Base-by-base conservation (phyloP, 2,113 vertebrate genomes). In the Leiothrix lutea region DNA sequence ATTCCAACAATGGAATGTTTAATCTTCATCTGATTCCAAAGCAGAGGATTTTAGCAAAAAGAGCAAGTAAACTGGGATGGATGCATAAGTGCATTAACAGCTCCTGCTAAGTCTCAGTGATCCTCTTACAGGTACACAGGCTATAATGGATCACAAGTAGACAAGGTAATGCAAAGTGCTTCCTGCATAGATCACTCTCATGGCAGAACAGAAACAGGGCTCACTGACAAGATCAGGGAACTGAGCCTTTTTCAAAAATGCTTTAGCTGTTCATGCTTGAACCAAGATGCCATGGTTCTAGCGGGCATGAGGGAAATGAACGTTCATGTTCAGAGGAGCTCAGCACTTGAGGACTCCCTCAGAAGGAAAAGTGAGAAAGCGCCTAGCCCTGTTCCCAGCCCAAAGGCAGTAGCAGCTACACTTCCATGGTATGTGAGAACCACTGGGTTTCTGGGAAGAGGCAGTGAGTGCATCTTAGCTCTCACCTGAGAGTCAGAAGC, bases 111-210 rank as follows among this genome's bases (percentile, higher is more conserved):
- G 35, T 73, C 94, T 70, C 64, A 18, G 75, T 80, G 94, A 94
- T 93, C 86, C 86, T 95, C 82, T 96, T 96, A 92, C 47, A 93
- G 65, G 90, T 97, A 85, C 58, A 44, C 25, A 47, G 56, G 74
- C 62, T 80, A 5, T 6, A 53, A 29, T 2, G n/a, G 42, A 79
- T 65, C 18, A 25, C 47, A 16, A 73, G 38, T 0, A 80, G 50
- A 47, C 11, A 31, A 57, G 36, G 54, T 11, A 84, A 66, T 5
- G 38, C 17, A 13, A 35, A 66, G 35, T 5, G 1, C 40, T 26
- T 77, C 21, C 26, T 11, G 25, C 7, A 24, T 3, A 56, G 88
- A 24, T 78, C 71, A 62, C 53, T 42, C 33, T 54, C 33, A 44
- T 2, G 12, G 77, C 38, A 78, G 72, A 83, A 54, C 14, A 91